phyloP scores from a whole-genome alignment of 2,888 invertebrate species.

The Neuroscelio doddi region DNA sequence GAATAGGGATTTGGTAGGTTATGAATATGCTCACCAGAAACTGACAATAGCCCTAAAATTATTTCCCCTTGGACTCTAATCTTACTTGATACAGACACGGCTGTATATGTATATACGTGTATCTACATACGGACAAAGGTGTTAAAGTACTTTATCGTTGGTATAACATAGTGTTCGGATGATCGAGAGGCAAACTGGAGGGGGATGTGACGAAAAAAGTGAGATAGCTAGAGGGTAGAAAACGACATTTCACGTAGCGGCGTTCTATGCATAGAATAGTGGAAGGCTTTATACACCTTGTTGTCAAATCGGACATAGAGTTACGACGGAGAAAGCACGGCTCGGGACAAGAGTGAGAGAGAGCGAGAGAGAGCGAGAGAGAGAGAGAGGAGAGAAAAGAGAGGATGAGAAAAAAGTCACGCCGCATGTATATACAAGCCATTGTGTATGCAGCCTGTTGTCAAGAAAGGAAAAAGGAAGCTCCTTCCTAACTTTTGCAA shows the following conservation, averaged over 20 bases:
- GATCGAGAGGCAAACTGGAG: slow-evolving; percentile 21
- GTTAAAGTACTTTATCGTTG: slow-evolving; percentile 36
- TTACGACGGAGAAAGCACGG: slow-evolving; percentile 45
- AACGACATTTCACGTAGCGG: slow-evolving; percentile 33
- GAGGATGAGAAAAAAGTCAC: slow-evolving; percentile 9
- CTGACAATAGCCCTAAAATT: no score
- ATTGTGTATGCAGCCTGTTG: slow-evolving; percentile 58
- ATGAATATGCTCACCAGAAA: no score
- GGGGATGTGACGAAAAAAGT: slow-evolving; percentile 22
- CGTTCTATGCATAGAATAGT: slow-evolving; percentile 52
- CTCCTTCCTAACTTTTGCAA: slow-evolving; percentile 58
- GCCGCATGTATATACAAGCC: slow-evolving; percentile 43
- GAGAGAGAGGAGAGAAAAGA: slow-evolving; percentile 6
- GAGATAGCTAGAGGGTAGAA: slow-evolving; percentile 16
- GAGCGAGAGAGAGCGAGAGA: no score
- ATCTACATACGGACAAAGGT: slow-evolving; percentile 19
- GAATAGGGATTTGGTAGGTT: no score
- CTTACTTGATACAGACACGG: slow-evolving; percentile 24
- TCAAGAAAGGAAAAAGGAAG: slow-evolving; percentile 50
- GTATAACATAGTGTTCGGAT: slow-evolving; percentile 26
- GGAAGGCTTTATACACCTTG: slow-evolving; percentile 45
- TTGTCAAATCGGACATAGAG: slow-evolving; percentile 55
- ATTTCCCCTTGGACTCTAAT: no score
- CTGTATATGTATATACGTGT: slow-evolving; percentile 21
- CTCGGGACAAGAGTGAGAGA: slow-evolving; percentile 30